phyloP scores from a whole-genome alignment of 2,797 vertebrate species.

The Hylomyscus alleni region DNA sequence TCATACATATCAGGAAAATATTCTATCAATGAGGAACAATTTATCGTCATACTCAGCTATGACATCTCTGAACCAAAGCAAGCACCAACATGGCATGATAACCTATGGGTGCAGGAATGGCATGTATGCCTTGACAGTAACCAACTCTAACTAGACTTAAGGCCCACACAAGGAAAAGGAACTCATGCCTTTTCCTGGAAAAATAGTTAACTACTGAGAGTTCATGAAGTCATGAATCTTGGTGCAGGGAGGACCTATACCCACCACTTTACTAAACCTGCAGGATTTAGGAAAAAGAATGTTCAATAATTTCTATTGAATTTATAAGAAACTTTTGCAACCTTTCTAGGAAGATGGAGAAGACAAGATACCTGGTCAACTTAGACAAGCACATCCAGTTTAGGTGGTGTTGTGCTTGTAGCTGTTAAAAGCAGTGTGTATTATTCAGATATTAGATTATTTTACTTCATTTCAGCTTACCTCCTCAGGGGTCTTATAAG shows the following conservation, averaged over 20 bases:
- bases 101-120: too few relatives aligned
- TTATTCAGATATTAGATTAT: not conserved
- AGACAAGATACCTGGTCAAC: not conserved
- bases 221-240: not conserved
- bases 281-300: not conserved
- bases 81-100: not conserved
- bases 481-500: not conserved
- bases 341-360: not conserved
- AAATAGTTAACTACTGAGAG: not conserved
- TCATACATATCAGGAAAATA: not conserved
- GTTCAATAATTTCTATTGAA: slow-evolving; percentile 16
- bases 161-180: not conserved
- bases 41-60: not conserved
- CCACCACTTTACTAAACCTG: not conserved
- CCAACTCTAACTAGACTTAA: not conserved
- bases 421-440: not conserved
- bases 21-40: not conserved
- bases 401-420: too few relatives aligned
- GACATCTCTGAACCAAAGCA: not conserved
- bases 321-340: slow-evolving; percentile 28
- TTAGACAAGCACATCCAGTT: not conserved
- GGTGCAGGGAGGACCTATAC: not conserved
- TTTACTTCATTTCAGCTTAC: not conserved
- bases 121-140: not conserved
- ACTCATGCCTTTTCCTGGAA: not conserved